Evolutionary conservation across 2,888 invertebrate species (phyloP).

Genomic region (Elmis aenea): DNA sequence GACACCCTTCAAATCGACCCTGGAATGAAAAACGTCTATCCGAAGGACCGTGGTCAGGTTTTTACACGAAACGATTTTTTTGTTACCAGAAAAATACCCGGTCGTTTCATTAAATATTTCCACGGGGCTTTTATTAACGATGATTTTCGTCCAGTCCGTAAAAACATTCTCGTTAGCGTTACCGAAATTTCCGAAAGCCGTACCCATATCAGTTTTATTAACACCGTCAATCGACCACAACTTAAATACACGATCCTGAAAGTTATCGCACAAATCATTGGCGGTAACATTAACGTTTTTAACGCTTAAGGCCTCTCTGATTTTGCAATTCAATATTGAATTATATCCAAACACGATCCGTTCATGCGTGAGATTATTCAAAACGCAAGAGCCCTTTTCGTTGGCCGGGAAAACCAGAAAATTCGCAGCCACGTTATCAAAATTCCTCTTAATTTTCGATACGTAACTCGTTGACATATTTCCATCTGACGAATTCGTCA

Average conservation of each 20-base stretch:
- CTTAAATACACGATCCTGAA: slow-evolving; percentile 37
- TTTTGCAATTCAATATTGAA: slow-evolving; percentile 47
- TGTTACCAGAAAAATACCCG: slow-evolving; percentile 38
- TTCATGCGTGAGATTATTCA: slow-evolving; percentile 40
- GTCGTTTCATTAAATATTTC: slow-evolving; percentile 29
- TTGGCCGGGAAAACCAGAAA: slow-evolving; percentile 45
- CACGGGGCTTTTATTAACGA: slow-evolving; percentile 38
- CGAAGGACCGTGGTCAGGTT: slow-evolving; percentile 40
- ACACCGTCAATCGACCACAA: slow-evolving; percentile 30
- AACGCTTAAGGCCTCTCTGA: slow-evolving; percentile 22
- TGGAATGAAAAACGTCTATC: slow-evolving; percentile 49
- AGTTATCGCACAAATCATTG: slow-evolving; percentile 31
- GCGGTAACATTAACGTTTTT: slow-evolving; percentile 26
- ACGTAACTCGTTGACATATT: not conserved
- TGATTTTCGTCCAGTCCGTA: slow-evolving; percentile 50
- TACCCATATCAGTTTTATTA: slow-evolving; percentile 34
- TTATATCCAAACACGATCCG: slow-evolving; percentile 50
- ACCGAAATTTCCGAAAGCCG: slow-evolving; percentile 48
- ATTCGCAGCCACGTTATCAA: slow-evolving; percentile 31
- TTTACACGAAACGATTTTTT: slow-evolving; percentile 36
- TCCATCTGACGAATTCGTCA: slow-evolving; percentile 17
- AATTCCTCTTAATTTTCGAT: slow-evolving; percentile 22
- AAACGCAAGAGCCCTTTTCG: slow-evolving; percentile 46
- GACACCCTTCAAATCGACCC: slow-evolving; percentile 35
- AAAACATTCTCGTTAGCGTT: slow-evolving; percentile 44